These are phyloP conservation scores for Julus scanicus DNA, from an alignment of 2,888 invertebrate genomes.

Conservation along the genomic window DNA sequence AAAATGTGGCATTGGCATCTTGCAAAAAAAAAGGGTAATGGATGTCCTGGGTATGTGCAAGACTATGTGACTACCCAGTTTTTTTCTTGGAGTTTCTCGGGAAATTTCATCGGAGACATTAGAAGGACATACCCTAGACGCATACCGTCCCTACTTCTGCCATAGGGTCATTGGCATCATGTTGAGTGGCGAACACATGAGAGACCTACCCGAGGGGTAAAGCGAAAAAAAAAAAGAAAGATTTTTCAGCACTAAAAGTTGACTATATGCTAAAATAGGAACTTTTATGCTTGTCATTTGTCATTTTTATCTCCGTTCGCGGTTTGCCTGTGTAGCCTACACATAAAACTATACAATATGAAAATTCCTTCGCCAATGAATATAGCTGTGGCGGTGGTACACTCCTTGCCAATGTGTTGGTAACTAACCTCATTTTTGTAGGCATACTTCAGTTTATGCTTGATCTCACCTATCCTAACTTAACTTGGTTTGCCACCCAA, in stretches of 20 bases:
- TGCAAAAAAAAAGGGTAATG: slow-evolving; percentile 36
- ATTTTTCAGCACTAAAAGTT: slow-evolving; percentile 36
- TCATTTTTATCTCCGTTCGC: slow-evolving; percentile 34
- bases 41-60: slow-evolving; percentile 11
- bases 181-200: slow-evolving; percentile 43
- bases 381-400: not conserved
- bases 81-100: not conserved
- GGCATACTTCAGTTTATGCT: not conserved
- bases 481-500: no score
- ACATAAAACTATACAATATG: slow-evolving; percentile 31
- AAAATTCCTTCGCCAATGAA: not conserved
- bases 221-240: not conserved
- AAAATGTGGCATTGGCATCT: slow-evolving; percentile 39
- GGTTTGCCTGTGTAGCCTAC: slow-evolving; percentile 32
- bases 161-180: slow-evolving; percentile 30
- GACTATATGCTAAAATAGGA: slow-evolving; percentile 42
- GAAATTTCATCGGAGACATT: slow-evolving; percentile 37
- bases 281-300: slow-evolving; percentile 45
- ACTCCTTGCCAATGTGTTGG: not conserved
- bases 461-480: not conserved
- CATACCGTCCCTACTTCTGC: slow-evolving; percentile 15
- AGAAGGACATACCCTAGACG: slow-evolving; percentile 38
- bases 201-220: slow-evolving; percentile 45
- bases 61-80: slow-evolving; percentile 27
- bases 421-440: not conserved